phyloP scores from a whole-genome alignment of 1,140 invertebrate species.

The Zaprionus davidi region DNA sequence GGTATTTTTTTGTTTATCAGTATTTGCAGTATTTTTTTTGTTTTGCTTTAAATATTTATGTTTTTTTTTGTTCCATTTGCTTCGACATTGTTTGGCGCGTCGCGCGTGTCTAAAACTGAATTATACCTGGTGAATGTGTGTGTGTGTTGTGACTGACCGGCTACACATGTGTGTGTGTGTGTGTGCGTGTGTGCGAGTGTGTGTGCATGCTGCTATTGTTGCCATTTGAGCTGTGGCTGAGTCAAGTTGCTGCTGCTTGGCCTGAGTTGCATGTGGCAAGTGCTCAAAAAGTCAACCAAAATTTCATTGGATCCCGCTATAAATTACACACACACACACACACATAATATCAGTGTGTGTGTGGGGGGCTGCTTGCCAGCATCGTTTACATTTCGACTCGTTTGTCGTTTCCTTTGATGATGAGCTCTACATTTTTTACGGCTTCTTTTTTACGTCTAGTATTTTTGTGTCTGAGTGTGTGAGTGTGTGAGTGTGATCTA shows the following conservation, averaged over 20 bases:
- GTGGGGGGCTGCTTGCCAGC: constrained; percentile 9
- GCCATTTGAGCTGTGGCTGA: constrained; percentile 33
- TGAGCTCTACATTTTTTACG: constrained; percentile 33
- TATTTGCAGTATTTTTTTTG: constrained; percentile 2
- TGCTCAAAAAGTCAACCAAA: constrained; percentile 32
- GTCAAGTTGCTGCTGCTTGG: constrained; percentile 16
- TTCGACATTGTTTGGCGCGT: constrained; percentile 24
- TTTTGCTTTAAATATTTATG: background rate
- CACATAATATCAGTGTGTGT: background rate
- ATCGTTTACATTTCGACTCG: constrained; percentile 44
- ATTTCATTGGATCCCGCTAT: constrained; percentile 53
- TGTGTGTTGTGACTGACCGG: constrained; percentile 21
- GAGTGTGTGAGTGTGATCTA: constrained; percentile 7
- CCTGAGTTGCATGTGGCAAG: constrained; percentile 9
- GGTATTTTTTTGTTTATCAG: background rate
- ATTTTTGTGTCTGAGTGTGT: constrained; percentile 12
- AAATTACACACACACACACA: constrained; percentile 42
- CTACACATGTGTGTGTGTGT: constrained; percentile 7
- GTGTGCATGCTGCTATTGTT: constrained; percentile 17
- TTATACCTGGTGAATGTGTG: constrained; percentile 24
- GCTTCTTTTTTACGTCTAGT: constrained; percentile 19
- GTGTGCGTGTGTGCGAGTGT: constrained; percentile 3
- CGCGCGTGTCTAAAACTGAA: constrained; percentile 48
- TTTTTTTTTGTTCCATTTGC: constrained; percentile 5
- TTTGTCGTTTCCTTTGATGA: constrained; percentile 45